A percentile compares a stretch with the other conserved stretches of the same genome.
These are phyloP conservation scores for Allacma fusca DNA, from an alignment of 2,888 invertebrate species.

Conservation along the genomic window DNA sequence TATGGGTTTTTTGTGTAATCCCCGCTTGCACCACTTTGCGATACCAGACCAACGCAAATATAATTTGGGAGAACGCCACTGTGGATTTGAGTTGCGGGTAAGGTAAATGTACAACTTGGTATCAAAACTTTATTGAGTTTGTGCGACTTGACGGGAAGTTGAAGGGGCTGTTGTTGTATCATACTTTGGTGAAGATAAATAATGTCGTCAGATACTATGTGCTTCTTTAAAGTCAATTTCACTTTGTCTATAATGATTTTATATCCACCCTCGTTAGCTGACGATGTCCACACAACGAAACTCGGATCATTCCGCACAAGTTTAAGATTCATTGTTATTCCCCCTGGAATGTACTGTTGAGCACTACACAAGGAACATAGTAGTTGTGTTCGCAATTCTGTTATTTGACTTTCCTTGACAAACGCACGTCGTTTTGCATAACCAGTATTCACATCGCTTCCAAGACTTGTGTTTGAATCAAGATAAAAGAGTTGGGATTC, in stretches of 20 bases:
- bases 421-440: not conserved
- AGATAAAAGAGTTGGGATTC: not conserved
- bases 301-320: not conserved
- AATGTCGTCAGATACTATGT: not conserved
- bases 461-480: not conserved
- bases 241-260: not conserved
- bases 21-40: not conserved
- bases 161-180: not conserved
- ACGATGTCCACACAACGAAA: not conserved
- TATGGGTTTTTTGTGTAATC: not conserved
- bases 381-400: not conserved
- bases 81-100: not conserved
- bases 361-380: not conserved
- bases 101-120: not conserved
- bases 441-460: not conserved
- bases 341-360: not conserved
- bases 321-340: not conserved
- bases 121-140: not conserved
- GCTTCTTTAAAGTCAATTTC: not conserved
- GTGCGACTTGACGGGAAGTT: not conserved
- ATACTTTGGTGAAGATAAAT: not conserved
- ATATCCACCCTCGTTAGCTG: not conserved
- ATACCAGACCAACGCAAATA: not conserved
- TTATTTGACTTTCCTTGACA: not conserved
- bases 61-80: not conserved